These are phyloP conservation scores for Panopea generosa DNA, from an alignment of 2,888 invertebrate genomes.

Conservation along the genomic window DNA sequence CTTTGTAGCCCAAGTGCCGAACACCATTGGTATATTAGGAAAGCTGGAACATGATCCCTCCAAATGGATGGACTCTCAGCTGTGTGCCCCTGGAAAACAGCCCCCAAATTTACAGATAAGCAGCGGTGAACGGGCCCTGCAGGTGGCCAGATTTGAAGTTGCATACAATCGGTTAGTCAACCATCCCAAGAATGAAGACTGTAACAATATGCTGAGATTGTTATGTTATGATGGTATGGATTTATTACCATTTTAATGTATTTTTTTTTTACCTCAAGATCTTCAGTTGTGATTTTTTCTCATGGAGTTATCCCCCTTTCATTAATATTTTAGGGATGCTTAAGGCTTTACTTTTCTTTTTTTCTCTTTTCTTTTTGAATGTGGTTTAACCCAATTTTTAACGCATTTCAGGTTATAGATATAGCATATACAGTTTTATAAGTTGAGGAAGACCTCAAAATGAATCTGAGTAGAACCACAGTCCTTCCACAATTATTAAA, in stretches of 20 bases:
- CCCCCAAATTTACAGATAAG: slow-evolving; percentile 6
- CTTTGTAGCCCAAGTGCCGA: slow-evolving; percentile 38
- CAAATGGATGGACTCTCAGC: not conserved
- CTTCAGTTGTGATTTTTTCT: too few relatives aligned
- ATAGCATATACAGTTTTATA: too few relatives aligned
- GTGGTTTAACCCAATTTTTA: too few relatives aligned
- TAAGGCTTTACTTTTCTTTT: too few relatives aligned
- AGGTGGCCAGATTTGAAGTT: slow-evolving; percentile 24
- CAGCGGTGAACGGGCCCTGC: slow-evolving; percentile 30
- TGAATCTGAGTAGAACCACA: too few relatives aligned
- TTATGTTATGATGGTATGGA: slow-evolving; percentile 12
- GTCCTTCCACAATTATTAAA: too few relatives aligned
- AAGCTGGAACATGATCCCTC: slow-evolving; percentile 16
- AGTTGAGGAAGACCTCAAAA: too few relatives aligned
- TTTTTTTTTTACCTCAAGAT: too few relatives aligned
- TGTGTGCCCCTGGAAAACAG: not conserved
- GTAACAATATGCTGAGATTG: slow-evolving; percentile 23
- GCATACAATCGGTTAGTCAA: slow-evolving; percentile 29
- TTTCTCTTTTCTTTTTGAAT: too few relatives aligned
- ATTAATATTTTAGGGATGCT: too few relatives aligned
- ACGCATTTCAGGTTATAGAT: too few relatives aligned
- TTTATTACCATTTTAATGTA: not conserved
- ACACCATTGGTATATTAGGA: slow-evolving; percentile 32
- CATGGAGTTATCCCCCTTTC: too few relatives aligned
- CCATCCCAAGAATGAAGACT: slow-evolving; percentile 18